Percentiles rank a stretch among this genome's conserved stretches.
Evolutionary conservation across 1,140 invertebrate species (phyloP).

Genomic region (Holotrichia oblita): DNA sequence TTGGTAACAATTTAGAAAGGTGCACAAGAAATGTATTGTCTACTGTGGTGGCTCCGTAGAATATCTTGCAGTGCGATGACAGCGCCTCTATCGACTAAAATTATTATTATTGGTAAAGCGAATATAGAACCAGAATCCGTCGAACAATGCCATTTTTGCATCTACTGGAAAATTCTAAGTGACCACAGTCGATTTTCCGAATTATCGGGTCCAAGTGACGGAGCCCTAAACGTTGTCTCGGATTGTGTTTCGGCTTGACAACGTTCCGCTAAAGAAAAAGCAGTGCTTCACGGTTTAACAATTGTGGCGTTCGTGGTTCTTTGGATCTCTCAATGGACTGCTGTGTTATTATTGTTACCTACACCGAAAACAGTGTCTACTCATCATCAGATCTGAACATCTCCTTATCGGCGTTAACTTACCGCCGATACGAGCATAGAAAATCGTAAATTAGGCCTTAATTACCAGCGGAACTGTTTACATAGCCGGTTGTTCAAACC

Average conservation of each 20-base stretch:
- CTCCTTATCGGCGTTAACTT: background rate
- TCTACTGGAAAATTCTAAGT: conserved; percentile 21
- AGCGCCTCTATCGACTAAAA: conserved; percentile 42
- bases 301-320: conserved; percentile 30
- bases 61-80: conserved; percentile 40
- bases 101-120: conserved; percentile 43
- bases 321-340: background rate
- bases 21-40: conserved; percentile 36
- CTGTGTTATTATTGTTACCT: background rate
- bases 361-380: background rate
- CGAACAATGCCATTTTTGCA: conserved; percentile 43
- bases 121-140: conserved; percentile 30
- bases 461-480: conserved; percentile 38
- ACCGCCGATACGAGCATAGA: background rate
- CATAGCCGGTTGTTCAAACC: conserved; percentile 41
- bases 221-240: background rate
- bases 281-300: conserved; percentile 14
- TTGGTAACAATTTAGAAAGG: conserved; percentile 29
- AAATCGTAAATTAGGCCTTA: conserved; percentile 7
- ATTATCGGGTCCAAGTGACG: background rate
- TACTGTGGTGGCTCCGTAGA: conserved; percentile 22
- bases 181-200: conserved; percentile 10
- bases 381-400: background rate
- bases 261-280: background rate
- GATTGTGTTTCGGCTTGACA: background rate